A percentile compares a stretch with the other conserved stretches of the same genome.
phyloP scores from a whole-genome alignment of 2,888 invertebrate species.

The Caenorhabditis becei region DNA sequence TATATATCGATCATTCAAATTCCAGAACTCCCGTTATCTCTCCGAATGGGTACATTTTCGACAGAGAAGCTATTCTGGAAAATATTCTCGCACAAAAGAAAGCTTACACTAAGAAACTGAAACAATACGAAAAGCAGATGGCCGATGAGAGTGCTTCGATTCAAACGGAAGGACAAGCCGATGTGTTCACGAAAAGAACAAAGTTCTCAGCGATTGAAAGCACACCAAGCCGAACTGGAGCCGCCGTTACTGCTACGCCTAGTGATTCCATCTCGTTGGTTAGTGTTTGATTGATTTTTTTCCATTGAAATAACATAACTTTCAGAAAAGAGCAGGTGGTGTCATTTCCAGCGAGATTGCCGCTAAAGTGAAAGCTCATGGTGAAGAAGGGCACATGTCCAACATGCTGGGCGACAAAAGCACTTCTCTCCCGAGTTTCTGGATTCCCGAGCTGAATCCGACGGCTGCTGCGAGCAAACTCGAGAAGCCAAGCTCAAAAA shows the following conservation, averaged over 20 bases:
- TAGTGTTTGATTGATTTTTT: background rate
- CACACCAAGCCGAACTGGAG: constrained; percentile 62
- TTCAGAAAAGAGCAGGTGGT: constrained; percentile 49
- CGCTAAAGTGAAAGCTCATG: constrained; percentile 69
- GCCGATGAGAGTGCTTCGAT: constrained; percentile 69
- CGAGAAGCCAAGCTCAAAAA: constrained; percentile 88
- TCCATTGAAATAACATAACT: background rate
- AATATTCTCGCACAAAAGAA: constrained; percentile 95
- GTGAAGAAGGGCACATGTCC: constrained; percentile 70
- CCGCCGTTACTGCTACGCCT: constrained; percentile 1
- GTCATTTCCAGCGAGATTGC: constrained; percentile 64
- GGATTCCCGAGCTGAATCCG: constrained; percentile 92
- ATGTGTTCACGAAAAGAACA: constrained; percentile 27
- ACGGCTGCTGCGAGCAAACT: constrained; percentile 88
- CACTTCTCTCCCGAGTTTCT: constrained; percentile 73
- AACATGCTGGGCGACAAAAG: constrained; percentile 69
- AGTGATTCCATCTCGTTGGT: constrained; percentile 19
- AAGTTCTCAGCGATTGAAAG: constrained; percentile 60
- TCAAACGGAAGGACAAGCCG: constrained; percentile 50
- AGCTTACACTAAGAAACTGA: constrained; percentile 91
- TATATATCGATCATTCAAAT: too few species aligned
- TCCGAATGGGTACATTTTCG: constrained; percentile 92
- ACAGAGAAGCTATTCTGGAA: constrained; percentile 96
- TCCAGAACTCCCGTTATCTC: constrained; percentile 78
- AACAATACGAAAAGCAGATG: constrained; percentile 88